phyloP scores from a whole-genome alignment of 1,140 invertebrate species.

The Maniola jurtina region DNA sequence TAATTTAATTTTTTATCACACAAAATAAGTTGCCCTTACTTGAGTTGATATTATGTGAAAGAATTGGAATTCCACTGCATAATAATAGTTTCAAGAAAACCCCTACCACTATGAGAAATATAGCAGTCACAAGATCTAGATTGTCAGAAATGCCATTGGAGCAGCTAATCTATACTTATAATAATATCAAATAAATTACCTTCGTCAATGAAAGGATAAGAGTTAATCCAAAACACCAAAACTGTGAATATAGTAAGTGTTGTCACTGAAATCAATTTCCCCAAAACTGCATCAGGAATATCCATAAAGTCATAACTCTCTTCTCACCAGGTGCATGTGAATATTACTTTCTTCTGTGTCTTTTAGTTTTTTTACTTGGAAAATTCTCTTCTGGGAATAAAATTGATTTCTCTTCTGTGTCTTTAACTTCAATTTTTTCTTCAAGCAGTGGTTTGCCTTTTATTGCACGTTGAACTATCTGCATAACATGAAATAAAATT shows the following conservation, averaged over 20 bases:
- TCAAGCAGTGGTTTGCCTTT: slow-evolving; percentile 69
- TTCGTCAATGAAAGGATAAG: slow-evolving; percentile 83
- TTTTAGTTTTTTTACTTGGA: slow-evolving; percentile 69
- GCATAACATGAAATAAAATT: slow-evolving; percentile 28
- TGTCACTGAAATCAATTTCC: slow-evolving; percentile 80
- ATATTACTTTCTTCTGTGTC: slow-evolving; percentile 52
- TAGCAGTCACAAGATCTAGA: too few relatives aligned
- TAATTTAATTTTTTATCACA: too few relatives aligned
- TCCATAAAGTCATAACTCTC: slow-evolving; percentile 53
- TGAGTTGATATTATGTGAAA: too few relatives aligned
- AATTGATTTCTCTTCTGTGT: slow-evolving; percentile 71
- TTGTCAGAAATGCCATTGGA: too few relatives aligned
- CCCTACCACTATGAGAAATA: too few relatives aligned
- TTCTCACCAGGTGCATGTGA: background rate
- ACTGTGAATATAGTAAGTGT: slow-evolving; percentile 80
- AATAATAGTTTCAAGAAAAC: too few relatives aligned
- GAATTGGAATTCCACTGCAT: too few relatives aligned
- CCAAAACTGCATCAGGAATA: slow-evolving; percentile 65
- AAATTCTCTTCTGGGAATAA: slow-evolving; percentile 78
- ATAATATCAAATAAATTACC: slow-evolving; percentile 39
- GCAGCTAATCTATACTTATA: too few relatives aligned
- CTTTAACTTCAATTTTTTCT: slow-evolving; percentile 56
- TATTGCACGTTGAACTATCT: slow-evolving; percentile 78
- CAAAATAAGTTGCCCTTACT: too few relatives aligned
- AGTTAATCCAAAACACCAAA: slow-evolving; percentile 84